Evolutionary conservation across 2,797 vertebrate genomes (phyloP).

Genomic region (Botia kubotai): DNA sequence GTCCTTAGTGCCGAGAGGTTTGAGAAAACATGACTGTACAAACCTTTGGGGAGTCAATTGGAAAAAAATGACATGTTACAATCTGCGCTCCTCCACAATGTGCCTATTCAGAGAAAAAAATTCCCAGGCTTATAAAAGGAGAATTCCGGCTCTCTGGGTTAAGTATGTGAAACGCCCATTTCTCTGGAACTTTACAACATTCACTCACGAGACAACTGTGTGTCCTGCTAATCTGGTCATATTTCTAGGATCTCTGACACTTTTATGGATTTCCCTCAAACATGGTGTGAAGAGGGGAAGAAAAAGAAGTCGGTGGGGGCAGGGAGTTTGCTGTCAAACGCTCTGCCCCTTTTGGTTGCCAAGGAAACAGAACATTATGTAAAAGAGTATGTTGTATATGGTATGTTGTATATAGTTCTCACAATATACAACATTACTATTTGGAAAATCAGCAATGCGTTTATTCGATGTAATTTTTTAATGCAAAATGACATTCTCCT

Average conservation of each 20-base stretch:
- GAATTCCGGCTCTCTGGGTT: constrained; percentile 59
- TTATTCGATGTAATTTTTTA: neutral
- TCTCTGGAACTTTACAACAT: constrained; percentile 68
- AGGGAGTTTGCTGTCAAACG: constrained; percentile 52
- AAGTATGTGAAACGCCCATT: constrained; percentile 58
- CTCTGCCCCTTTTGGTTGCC: constrained; percentile 71
- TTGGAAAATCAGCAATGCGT: constrained; percentile 46
- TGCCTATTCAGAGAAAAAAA: constrained; percentile 45
- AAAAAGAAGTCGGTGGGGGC: constrained; percentile 45
- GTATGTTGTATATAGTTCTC: constrained; percentile 46
- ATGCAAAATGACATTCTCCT: neutral
- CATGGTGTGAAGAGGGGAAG: constrained; percentile 60
- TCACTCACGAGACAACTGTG: constrained; percentile 66
- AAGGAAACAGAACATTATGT: constrained; percentile 72
- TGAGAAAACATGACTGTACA: constrained; percentile 15
- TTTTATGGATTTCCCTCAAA: constrained; percentile 73
- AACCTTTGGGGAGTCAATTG: constrained; percentile 10
- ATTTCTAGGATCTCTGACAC: constrained; percentile 75
- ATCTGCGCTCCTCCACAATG: constrained; percentile 44
- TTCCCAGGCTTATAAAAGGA: constrained; percentile 42
- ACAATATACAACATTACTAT: constrained; percentile 62
- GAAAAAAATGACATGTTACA: constrained; percentile 26
- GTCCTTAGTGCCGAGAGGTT: neutral
- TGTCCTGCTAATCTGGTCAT: constrained; percentile 77
- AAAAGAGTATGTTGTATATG: constrained; percentile 58